Evolutionary conservation across 2,888 invertebrate genomes (phyloP), one percentile per base, ranked within the genome.

Genomic region (Ischnus inquisitorius): DNA sequence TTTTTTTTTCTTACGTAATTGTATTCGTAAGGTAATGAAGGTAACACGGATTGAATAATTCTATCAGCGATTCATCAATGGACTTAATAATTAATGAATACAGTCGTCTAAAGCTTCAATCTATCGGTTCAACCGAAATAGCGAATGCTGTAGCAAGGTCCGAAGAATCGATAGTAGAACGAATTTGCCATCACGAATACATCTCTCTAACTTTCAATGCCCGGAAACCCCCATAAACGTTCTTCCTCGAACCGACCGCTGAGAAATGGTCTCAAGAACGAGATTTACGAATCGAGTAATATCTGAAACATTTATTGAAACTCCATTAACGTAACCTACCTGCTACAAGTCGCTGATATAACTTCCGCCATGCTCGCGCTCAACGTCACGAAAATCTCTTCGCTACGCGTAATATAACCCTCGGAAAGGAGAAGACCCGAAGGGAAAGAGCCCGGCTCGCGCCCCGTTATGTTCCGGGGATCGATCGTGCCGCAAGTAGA

Each of bases 401-500:
- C 34, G 34, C 34, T 34, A 34, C 8, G 19, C 54, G 10, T 22
- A 22, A 41, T 4, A 25, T 39, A 69, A 69, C 16, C 39, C 41
- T 2, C 14, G 16, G 34, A 19, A 28, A 51, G 34, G n/a, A 46
- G n/a, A 72, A n/a, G 22, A 22, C 19, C 28, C 48, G 12, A 54
- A 28, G 25, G 14, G n/a, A 54, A 72, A 51, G 60, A 12, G 62
- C n/a, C 67, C 19, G 14, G 14, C 28, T 12, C 25, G 46, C 12
- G 51, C n/a, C 4, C 19, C 19, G 46, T 54, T 54, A 19, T 65
- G 22, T 25, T 34, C 14, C 4, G 65, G 16, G 3, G 65, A 76
- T 83, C 76, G 83, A 83, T 83, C 41, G 71, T 41, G 57, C 46
- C 65, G 77, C 60, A 48, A 75, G 75, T 82, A 83, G 76, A 82